Base-by-base conservation (phyloP, 2,888 invertebrate species). In the Odontocerum albicorne region DNA sequence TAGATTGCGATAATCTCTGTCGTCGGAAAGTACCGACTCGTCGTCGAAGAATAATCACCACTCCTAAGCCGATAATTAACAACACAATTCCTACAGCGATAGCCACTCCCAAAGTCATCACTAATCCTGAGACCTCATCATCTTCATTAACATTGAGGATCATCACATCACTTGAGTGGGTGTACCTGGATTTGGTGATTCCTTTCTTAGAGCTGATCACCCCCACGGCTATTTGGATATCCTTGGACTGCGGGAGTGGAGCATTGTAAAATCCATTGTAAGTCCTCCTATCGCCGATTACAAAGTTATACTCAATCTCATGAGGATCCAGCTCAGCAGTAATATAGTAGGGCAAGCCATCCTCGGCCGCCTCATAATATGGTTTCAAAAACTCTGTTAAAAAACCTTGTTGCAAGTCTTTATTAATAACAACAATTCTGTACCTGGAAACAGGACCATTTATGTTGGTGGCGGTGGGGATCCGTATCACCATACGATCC, bases 361-460 rank as follows among this genome's bases (percentile, higher is more conserved):
- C 82, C 35, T 81, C 79, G 46, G 74, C 73, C 0, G 94, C 86
- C 64, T 82, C 80, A 52, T 83, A 72, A 71, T 84, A 86, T 65
- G 85, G 81, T n/a, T 80, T 81, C 12, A 86, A 75, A 46, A 76
- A 78, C 27, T 82, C 80, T 50, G 72, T 74, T 60, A 82, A 84
- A 65, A 84, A 87, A 15, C 80, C 82, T 69, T 82, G 85, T 66
- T 76, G 81, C 62, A 77, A 80, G 49, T 83, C 77, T 47, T 85
- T 81, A 62, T 86, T 82, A 20, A 89, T 82, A 1, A 92, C 84
- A 33, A 91, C 83, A 32, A 95, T 74, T 64, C 86, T 80, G 64
- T 93, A 90, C 63, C 82, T 80, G 12, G 82, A 82, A 0, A 93
- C 77, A 0, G 93, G 93, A 0, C 93, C 93, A 67, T 88, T 87